phyloP scores from a whole-genome alignment of 2,797 vertebrate species.

The Acestrorhynchus altus region DNA sequence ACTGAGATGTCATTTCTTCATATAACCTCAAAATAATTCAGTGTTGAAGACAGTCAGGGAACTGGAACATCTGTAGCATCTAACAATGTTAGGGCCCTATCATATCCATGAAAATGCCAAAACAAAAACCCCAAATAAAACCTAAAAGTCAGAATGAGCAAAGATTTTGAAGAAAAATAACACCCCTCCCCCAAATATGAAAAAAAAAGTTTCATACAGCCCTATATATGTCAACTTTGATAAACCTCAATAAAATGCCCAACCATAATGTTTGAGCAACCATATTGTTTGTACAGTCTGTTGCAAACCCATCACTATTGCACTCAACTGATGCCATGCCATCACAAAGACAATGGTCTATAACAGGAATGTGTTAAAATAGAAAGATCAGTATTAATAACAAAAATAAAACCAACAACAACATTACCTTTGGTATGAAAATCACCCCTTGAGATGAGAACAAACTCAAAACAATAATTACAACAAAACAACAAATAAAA shows the following conservation, averaged over 20 bases:
- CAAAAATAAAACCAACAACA: neutral
- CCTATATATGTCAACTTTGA: neutral
- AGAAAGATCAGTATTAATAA: slow-evolving; percentile 3
- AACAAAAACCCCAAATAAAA: too few relatives aligned
- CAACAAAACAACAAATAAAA: neutral
- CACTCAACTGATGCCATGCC: slow-evolving; percentile 15
- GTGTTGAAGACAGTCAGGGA: slow-evolving; percentile 2
- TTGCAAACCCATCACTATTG: slow-evolving; percentile 19
- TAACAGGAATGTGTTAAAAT: slow-evolving; percentile 27
- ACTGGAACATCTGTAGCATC: neutral
- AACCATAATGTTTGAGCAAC: neutral
- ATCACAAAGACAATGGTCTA: neutral
- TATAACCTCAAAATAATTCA: neutral
- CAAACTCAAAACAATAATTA: slow-evolving; percentile 1
- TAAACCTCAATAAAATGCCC: neutral
- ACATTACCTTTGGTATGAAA: slow-evolving; percentile 45
- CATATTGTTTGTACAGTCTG: slow-evolving; percentile 5
- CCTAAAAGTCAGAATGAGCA: too few relatives aligned
- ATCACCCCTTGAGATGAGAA: slow-evolving; percentile 38
- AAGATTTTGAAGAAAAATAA: too few relatives aligned
- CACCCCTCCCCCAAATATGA: too few relatives aligned
- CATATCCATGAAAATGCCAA: too few relatives aligned
- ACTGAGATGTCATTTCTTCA: neutral
- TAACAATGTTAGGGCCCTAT: neutral
- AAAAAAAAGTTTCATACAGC: too few relatives aligned